These are phyloP conservation scores for Thinocorus orbignyianus DNA, from an alignment of 2,113 vertebrate genomes.

Conservation along the genomic window DNA sequence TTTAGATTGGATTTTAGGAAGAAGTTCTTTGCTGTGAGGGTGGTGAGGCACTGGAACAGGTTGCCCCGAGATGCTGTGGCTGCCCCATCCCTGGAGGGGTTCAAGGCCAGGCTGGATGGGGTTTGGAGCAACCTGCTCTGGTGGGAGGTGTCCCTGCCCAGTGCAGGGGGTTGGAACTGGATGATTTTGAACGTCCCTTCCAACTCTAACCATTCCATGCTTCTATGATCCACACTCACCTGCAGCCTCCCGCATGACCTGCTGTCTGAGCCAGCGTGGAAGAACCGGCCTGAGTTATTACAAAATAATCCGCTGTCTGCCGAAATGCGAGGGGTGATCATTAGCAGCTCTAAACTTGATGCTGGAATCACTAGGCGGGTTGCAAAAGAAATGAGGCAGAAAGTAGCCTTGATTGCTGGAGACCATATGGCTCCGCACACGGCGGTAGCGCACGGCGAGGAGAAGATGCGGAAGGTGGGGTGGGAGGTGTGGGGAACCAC, in stretches of 20 bases:
- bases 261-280: background rate
- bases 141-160: too few species aligned
- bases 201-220: too few species aligned
- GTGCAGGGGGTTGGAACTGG: too few species aligned
- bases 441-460: accelerated
- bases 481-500: background rate
- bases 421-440: background rate
- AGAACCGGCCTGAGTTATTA: background rate
- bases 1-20: too few species aligned
- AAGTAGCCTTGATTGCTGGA: background rate
- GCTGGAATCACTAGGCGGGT: background rate
- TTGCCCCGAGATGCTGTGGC: too few species aligned
- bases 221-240: background rate
- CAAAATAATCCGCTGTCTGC: background rate
- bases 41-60: too few species aligned
- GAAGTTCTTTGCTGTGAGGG: too few species aligned
- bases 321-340: background rate
- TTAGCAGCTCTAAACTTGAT: background rate
- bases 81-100: too few species aligned
- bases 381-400: background rate
- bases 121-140: too few species aligned
- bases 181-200: too few species aligned
- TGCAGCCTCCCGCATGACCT: background rate
- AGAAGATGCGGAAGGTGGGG: background rate
- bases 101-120: too few species aligned